Base-by-base conservation (phyloP, 2,888 invertebrate genomes). In the Cephalotes varians region DNA sequence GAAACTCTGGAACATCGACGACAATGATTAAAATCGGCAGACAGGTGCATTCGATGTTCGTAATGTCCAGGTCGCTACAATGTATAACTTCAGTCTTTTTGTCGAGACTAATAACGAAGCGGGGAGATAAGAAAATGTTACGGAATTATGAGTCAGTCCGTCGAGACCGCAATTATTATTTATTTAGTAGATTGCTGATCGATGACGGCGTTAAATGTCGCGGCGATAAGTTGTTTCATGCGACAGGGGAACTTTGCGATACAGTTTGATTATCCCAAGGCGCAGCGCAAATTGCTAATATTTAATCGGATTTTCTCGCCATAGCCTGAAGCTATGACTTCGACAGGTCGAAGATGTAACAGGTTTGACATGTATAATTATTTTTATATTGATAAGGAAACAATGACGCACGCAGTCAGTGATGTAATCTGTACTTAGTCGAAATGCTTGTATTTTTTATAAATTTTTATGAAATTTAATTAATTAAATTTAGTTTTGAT, bases 111-210 rank as follows among this genome's bases (percentile, higher is more conserved):
- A 25, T 37, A 74, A 49, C 12, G 21, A 58, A 67, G 4, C 15
- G 56, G 34, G n/a, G 28, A 47, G 69, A 81, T 83, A 81, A 74
- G 34, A 31, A 69, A 73, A 67, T 60, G 49, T 56, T 40, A 56
- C 18, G 34, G 60, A 81, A 81, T n/a, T 74, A 44, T 49, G 49
- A 67, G 81, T 67, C 69, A 74, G 60, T 3, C 37, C n/a, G 56
- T 51, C 54, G 82, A 34, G 65, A 54, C 25, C 60, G 18, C 34
- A 51, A 40, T 51, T 80, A 64, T 64, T 65, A 65, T 65, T 65
- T 65, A 65, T 44, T 44, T 73, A 62, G 47, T 60, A 62, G 60
- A 51, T 47, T 40, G 72, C 56, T n/a, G 58, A n/a, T 12, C 9
- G 54, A 40, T 54, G 47, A n/a, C 28, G 40, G 21, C 40, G 31